phyloP scores from a whole-genome alignment of 2,113 vertebrate species.

The Platichthys flesus region DNA sequence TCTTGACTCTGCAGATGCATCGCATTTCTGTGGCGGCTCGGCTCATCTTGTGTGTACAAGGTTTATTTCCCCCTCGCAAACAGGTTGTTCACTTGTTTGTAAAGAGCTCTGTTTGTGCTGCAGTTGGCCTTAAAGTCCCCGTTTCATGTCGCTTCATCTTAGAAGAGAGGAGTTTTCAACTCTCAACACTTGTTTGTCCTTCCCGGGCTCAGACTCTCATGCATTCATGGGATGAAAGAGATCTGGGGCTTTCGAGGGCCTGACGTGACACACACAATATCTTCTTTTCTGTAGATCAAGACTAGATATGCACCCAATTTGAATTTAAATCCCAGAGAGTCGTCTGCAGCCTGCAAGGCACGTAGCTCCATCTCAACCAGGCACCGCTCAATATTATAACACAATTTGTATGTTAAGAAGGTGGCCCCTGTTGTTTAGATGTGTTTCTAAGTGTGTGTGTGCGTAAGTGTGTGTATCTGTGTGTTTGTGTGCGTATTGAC shows the following conservation, averaged over 20 bases:
- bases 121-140: slow-evolving; percentile 44
- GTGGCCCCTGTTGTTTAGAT: slow-evolving; percentile 59
- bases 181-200: slow-evolving; percentile 66
- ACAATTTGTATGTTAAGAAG: slow-evolving; percentile 76
- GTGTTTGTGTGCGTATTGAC: slow-evolving; percentile 49
- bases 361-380: slow-evolving; percentile 41
- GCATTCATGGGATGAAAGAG: slow-evolving; percentile 59
- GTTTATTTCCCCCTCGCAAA: slow-evolving; percentile 46
- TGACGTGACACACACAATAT: slow-evolving; percentile 41
- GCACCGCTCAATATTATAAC: slow-evolving; percentile 66
- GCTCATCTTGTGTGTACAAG: slow-evolving; percentile 45
- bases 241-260: slow-evolving; percentile 33
- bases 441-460: slow-evolving; percentile 43
- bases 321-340: slow-evolving; percentile 60
- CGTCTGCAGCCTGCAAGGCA: slow-evolving; percentile 42
- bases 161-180: slow-evolving; percentile 55
- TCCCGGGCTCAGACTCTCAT: slow-evolving; percentile 45
- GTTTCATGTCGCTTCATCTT: slow-evolving; percentile 67
- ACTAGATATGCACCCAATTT: slow-evolving; percentile 55
- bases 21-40: slow-evolving; percentile 11
- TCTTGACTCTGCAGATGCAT: slow-evolving; percentile 30
- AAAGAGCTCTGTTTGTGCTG: slow-evolving; percentile 46
- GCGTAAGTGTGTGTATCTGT: slow-evolving; percentile 9
- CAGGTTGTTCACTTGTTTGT: slow-evolving; percentile 61
- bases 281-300: slow-evolving; percentile 51